Evolutionary conservation across 2,113 vertebrate genomes (phyloP).

Genomic region (Gobio gobio): DNA sequence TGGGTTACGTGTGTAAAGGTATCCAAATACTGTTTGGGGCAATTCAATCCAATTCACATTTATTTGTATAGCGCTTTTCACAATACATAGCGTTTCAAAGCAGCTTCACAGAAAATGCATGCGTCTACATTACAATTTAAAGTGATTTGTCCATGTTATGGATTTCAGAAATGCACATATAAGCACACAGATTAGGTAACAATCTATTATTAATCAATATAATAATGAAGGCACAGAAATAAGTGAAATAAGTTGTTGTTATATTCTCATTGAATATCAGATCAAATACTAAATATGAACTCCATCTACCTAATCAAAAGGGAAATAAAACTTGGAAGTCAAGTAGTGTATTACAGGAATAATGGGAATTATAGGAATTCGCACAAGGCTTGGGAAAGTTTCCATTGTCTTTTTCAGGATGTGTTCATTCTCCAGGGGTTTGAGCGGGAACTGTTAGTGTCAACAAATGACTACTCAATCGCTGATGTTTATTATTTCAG

Average conservation of each 20-base stretch:
- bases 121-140: too few relatives aligned
- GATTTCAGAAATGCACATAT: too few relatives aligned
- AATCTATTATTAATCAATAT: too few relatives aligned
- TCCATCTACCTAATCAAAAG: neutral
- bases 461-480: neutral
- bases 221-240: too few relatives aligned
- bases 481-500: neutral
- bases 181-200: too few relatives aligned
- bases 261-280: neutral
- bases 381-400: neutral
- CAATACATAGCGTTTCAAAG: too few relatives aligned
- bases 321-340: neutral
- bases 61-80: too few relatives aligned
- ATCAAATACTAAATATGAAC: neutral
- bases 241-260: too few relatives aligned
- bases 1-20: neutral
- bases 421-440: neutral
- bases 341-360: neutral
- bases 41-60: neutral
- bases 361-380: neutral
- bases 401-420: conserved; percentile 46
- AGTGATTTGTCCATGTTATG: too few relatives aligned
- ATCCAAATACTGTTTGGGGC: neutral
- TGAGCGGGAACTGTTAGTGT: neutral
- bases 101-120: too few relatives aligned